Percentiles rank a stretch among this genome's conserved stretches.
Conservation (phyloP, 2,888 invertebrate species). For the Chrysolina haemoptera region DNA sequence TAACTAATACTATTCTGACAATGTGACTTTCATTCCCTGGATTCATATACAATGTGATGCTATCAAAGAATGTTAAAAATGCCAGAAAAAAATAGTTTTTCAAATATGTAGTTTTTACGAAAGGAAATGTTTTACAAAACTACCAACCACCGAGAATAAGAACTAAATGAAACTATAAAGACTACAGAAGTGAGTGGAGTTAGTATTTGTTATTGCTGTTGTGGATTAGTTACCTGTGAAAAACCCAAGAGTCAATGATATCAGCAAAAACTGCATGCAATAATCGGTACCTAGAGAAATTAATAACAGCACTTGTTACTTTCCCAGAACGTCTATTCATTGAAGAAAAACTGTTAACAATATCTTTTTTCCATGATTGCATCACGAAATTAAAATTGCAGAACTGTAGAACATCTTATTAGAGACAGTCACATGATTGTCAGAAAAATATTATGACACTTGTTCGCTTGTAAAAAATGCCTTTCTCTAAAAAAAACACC, state of each 20-base stretch:
- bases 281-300: neutral
- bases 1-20: constrained; percentile 14
- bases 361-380: neutral
- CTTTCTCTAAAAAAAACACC: neutral
- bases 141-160: too few species aligned
- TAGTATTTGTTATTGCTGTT: too few species aligned
- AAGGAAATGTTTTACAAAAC: neutral
- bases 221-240: too few species aligned
- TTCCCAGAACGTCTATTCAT: neutral
- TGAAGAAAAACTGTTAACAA: neutral
- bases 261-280: too few species aligned
- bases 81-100: neutral
- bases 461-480: neutral
- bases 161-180: too few species aligned
- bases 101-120: neutral
- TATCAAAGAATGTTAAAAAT: neutral
- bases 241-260: too few species aligned
- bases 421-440: constrained; percentile 5
- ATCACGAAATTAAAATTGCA: neutral
- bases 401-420: neutral
- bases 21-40: constrained; percentile 6
- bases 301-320: neutral
- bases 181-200: too few species aligned
- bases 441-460: constrained; percentile 11
- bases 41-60: neutral